phyloP scores from a whole-genome alignment of 2,113 vertebrate genomes.

The Bambusicola thoracicus region DNA sequence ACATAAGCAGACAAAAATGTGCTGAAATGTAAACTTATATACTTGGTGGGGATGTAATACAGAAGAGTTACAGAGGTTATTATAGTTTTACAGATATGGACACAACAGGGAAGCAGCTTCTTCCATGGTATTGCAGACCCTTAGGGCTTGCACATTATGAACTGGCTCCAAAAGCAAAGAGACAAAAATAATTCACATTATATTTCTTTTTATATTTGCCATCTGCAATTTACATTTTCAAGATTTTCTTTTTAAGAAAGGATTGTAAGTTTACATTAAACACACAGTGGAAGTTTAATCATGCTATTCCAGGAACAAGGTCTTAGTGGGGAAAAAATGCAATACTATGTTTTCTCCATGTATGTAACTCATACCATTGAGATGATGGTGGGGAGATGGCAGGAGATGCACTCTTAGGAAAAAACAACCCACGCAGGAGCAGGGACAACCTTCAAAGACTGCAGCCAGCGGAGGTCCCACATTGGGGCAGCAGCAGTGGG shows the following conservation, averaged over 20 bases:
- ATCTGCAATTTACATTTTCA: background rate
- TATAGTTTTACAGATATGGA: conserved; percentile 7
- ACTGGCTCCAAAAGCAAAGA: background rate
- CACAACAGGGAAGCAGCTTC: background rate
- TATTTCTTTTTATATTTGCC: background rate
- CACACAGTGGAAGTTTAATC: background rate
- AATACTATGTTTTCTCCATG: background rate
- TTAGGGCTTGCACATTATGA: background rate
- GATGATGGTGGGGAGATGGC: background rate
- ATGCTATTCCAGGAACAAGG: background rate
- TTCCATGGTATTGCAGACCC: background rate
- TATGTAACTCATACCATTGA: background rate
- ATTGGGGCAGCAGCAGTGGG: background rate
- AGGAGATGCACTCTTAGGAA: background rate
- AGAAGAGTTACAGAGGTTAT: background rate
- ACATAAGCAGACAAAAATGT: conserved; percentile 37
- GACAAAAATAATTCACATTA: background rate
- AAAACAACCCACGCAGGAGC: background rate
- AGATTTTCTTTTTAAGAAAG: background rate
- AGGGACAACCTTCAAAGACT: background rate
- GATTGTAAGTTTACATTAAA: background rate
- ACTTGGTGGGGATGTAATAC: conserved; percentile 2
- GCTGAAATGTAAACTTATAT: conserved; percentile 26
- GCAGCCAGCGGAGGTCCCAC: background rate
- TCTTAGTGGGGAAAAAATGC: background rate